Evolutionary conservation across 2,113 vertebrate species (phyloP), one percentile per base, ranked within the genome.

Genomic region (Sylvia atricapilla): DNA sequence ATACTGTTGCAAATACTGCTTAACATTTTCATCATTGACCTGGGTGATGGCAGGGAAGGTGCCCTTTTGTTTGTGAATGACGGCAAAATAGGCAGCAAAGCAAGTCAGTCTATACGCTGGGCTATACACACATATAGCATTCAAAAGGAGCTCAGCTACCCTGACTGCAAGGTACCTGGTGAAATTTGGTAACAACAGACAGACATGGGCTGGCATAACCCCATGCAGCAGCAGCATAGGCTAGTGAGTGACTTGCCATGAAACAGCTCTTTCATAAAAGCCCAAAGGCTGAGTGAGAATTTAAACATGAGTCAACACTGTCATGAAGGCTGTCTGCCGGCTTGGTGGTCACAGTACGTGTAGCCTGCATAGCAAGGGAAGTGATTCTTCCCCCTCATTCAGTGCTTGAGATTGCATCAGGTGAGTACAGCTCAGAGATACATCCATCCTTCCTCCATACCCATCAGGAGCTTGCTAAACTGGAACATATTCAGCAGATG

Each of bases 61-160:
- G 21, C 14, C 9, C 9, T 72, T 76, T 23, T 15, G 19, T 49
- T 73, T 83, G 53, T 53, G 24, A 68, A 52, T 64, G 44, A 22
- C 35, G 55, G 19, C 43, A 44, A 63, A 66, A 59, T 30, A 13
- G 13, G 7, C 62, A 10, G 18, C 10, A 37, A 8, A 49, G 25
- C 9, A 13, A 90, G 21, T 10, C 33, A 58, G 35, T 56, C 44
- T 39, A 4, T 67, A 17, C 0, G 0, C 21, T 44, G 27, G 18
- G 8, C 56, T 35, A 3, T 59, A 22, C 0, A 0, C 15, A 23
- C 33, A 33, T 11, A 17, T 50, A 46, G 10, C 30, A 59, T 74
- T 50, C 39, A 31, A 33, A 84, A 43, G n/a, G 28, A 35, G 18
- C 27, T 67, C 50, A 62, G 4, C n/a, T 64, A 47, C 37, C 53